Conservation (phyloP, 2,888 invertebrate genomes). For the Ypsolopha scabrella region DNA sequence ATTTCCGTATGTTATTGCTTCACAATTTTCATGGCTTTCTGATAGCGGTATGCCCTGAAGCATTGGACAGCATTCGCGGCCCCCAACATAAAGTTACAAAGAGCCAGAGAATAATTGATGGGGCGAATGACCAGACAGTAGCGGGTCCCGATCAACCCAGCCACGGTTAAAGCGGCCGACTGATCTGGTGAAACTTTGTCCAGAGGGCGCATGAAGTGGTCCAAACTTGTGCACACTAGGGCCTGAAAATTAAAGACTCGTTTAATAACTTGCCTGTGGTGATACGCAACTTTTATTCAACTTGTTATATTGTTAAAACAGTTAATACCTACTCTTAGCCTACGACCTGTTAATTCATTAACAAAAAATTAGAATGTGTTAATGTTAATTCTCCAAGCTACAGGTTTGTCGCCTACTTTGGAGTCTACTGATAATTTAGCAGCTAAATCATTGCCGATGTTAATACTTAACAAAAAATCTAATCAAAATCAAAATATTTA, state of each 20-base stretch:
- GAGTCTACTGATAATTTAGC: no score
- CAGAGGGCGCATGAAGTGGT: conserved; percentile 89
- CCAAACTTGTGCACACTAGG: conserved; percentile 88
- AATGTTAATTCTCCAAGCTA: no score
- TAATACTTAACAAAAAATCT: no score
- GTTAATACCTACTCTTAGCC: no score
- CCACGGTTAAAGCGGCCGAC: conserved; percentile 84
- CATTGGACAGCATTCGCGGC: conserved; percentile 88
- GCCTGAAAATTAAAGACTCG: conserved; percentile 29
- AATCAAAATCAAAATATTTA: no score
- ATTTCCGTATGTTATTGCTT: not conserved
- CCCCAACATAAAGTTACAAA: conserved; percentile 96
- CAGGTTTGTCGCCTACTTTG: no score
- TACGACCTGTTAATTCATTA: no score
- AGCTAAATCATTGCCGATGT: no score
- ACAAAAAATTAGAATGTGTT: no score
- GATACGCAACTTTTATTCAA: no score
- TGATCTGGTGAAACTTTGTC: conserved; percentile 87
- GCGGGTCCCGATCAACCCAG: conserved; percentile 96
- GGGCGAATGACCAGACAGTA: conserved; percentile 96
- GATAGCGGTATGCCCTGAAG: conserved; percentile 71
- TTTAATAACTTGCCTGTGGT: no score
- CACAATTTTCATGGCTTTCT: conserved; percentile 11
- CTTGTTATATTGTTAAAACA: no score
- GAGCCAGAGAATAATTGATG: conserved; percentile 91